Evolutionary conservation across 2,113 vertebrate genomes (phyloP).

Genomic region (Lates calcarifer): DNA sequence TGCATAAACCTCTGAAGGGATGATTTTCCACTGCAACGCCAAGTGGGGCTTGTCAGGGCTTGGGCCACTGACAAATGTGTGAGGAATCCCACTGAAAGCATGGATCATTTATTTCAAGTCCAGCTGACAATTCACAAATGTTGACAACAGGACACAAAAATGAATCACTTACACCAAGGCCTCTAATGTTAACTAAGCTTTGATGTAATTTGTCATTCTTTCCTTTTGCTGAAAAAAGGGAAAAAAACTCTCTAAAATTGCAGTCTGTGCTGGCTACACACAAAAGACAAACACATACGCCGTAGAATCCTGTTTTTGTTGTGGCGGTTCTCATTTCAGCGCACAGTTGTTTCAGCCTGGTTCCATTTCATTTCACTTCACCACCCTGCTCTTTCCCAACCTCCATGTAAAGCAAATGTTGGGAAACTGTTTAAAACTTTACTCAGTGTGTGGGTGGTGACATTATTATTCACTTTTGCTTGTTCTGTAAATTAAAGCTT

Average conservation of each 20-base stretch:
- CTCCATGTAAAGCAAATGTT: constrained; percentile 40
- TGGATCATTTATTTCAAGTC: constrained; percentile 45
- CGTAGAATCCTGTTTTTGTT: constrained; percentile 46
- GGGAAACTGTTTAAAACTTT: constrained; percentile 53
- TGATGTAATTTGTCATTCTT: constrained; percentile 1
- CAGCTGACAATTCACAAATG: constrained; percentile 26
- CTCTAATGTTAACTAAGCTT: background rate
- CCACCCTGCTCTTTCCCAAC: constrained; percentile 58
- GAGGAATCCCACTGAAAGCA: constrained; percentile 37
- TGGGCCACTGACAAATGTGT: constrained; percentile 56
- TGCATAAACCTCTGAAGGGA: constrained; percentile 45
- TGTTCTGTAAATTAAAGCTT: constrained; percentile 76
- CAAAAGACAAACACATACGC: constrained; percentile 20
- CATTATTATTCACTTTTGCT: constrained; percentile 68
- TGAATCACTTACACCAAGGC: background rate
- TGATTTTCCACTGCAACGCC: constrained; percentile 35
- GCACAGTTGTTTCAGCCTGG: constrained; percentile 42
- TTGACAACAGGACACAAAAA: constrained; percentile 16
- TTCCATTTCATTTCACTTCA: constrained; percentile 66
- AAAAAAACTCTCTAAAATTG: constrained; percentile 1
- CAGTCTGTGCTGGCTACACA: constrained; percentile 29
- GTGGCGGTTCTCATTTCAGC: constrained; percentile 41
- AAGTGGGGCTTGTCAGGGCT: constrained; percentile 46
- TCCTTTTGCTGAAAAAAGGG: constrained; percentile 13
- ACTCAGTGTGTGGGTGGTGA: constrained; percentile 55